phyloP scores from a whole-genome alignment of 2,888 invertebrate genomes.

The Aproaerema taeniolella region DNA sequence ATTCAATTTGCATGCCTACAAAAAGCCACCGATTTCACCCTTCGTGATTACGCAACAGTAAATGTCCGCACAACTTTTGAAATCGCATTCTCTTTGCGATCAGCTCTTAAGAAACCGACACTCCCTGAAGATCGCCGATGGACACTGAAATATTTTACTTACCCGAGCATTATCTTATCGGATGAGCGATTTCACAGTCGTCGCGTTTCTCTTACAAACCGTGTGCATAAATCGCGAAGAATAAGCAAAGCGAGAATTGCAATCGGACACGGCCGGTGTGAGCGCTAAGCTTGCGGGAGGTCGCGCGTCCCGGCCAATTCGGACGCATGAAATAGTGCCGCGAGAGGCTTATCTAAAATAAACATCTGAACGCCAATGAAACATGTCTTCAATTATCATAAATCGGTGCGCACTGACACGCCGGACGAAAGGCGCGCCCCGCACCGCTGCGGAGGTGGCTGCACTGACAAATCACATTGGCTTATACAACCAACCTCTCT shows the following conservation, averaged over 20 bases:
- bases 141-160: slow-evolving; percentile 33
- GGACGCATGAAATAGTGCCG: slow-evolving; percentile 72
- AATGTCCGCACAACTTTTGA: slow-evolving; percentile 12
- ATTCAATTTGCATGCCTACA: slow-evolving; percentile 59
- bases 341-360: slow-evolving; percentile 73
- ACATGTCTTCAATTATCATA: slow-evolving; percentile 77
- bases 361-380: slow-evolving; percentile 74
- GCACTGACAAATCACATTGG: slow-evolving; percentile 46
- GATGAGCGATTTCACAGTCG: slow-evolving; percentile 52
- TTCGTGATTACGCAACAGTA: slow-evolving; percentile 24
- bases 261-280: slow-evolving; percentile 50
- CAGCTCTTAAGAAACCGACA: slow-evolving; percentile 18
- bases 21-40: slow-evolving; percentile 32
- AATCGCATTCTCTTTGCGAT: slow-evolving; percentile 29
- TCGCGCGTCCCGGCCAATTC: slow-evolving; percentile 64
- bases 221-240: slow-evolving; percentile 56
- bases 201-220: slow-evolving; percentile 52
- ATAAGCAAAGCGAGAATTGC: slow-evolving; percentile 55
- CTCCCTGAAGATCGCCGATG: slow-evolving; percentile 28
- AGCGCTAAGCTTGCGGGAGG: slow-evolving; percentile 55
- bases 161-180: slow-evolving; percentile 40
- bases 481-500: slow-evolving; percentile 3
- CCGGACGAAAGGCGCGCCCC: slow-evolving; percentile 58
- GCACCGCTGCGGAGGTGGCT: slow-evolving; percentile 37
- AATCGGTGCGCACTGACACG: slow-evolving; percentile 68